phyloP scores from a whole-genome alignment of 1,140 invertebrate species.

The Hyphantria cunea region DNA sequence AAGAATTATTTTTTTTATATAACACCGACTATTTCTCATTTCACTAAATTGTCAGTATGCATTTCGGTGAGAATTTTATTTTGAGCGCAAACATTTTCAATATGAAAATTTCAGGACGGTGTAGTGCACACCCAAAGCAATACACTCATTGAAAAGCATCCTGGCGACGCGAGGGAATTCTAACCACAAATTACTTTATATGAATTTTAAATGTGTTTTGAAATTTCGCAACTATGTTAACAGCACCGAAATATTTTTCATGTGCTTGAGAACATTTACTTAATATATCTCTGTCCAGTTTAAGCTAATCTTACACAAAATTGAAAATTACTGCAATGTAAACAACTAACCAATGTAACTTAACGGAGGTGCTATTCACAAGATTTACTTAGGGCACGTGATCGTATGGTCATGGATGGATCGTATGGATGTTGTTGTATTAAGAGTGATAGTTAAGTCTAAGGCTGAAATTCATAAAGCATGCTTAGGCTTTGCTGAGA shows the following conservation, averaged over 20 bases:
- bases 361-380: too few relatives aligned
- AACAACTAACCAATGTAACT: too few relatives aligned
- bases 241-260: slow-evolving; percentile 12
- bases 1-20: too few relatives aligned
- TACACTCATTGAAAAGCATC: slow-evolving; percentile 16
- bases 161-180: slow-evolving; percentile 15
- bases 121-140: slow-evolving; percentile 2
- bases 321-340: too few relatives aligned
- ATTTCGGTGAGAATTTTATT: slow-evolving; percentile 14
- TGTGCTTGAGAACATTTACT: neutral
- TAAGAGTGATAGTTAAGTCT: too few relatives aligned
- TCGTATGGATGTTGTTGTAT: too few relatives aligned
- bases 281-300: slow-evolving; percentile 1
- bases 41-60: neutral
- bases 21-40: neutral
- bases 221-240: slow-evolving; percentile 10
- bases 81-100: slow-evolving; percentile 20
- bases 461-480: too few relatives aligned
- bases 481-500: too few relatives aligned
- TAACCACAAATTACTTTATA: slow-evolving; percentile 17
- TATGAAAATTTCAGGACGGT: slow-evolving; percentile 19
- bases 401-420: too few relatives aligned
- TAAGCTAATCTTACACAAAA: neutral
- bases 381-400: too few relatives aligned
- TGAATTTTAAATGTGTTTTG: slow-evolving; percentile 22